Evolutionary conservation across 2,888 invertebrate species (phyloP), one percentile per base, ranked within the genome.

Genomic region (Diabrotica balteata): DNA sequence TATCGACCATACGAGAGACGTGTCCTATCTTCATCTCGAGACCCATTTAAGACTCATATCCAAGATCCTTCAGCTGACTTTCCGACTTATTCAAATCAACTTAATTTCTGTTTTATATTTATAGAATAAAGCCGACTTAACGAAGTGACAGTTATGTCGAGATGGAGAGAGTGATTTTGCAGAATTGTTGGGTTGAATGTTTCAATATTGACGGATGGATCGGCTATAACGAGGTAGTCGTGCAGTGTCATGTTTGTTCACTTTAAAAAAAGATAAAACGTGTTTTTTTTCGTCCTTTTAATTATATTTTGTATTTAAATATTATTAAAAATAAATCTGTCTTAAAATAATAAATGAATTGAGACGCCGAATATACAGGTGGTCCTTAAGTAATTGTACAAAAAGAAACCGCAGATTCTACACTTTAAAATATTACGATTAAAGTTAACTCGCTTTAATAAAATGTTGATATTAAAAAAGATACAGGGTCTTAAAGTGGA

Each of bases 161-260:
- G 68, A 68, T 68, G 17, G 22, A 60, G 57, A 64, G 68, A 64
- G 68, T 68, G 68, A 68, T 64, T 64, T 44, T 68, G 61, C 68
- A 68, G 61, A 60, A 61, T 64, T 57, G 52, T 53, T 58, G 47
- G 32, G 62, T 61, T 63, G 43, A 58, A 57, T 55, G 46, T 47
- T 52, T 59, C 51, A 52, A 57, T 57, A 59, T 59, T 55, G 59
- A 59, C 59, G 59, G 55, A 7, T 55, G 43, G 11, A 8, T 55
- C 42, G 46, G 46, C 43, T 43, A 52, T 59, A 59, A 59, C 50
- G 59, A 59, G 59, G 10, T 51, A 44, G 43, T 59, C 59, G 59
- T 59, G 59, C 50, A 51, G 50, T 49, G 17, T 49, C 42, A 43
- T 32, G 59, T 59, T 59, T 59, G 51, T 51, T 59, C 50, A 59